Evolutionary conservation across 2,797 vertebrate genomes (phyloP), one percentile per base, ranked within the genome.

Genomic region (Oreortyx pictus): DNA sequence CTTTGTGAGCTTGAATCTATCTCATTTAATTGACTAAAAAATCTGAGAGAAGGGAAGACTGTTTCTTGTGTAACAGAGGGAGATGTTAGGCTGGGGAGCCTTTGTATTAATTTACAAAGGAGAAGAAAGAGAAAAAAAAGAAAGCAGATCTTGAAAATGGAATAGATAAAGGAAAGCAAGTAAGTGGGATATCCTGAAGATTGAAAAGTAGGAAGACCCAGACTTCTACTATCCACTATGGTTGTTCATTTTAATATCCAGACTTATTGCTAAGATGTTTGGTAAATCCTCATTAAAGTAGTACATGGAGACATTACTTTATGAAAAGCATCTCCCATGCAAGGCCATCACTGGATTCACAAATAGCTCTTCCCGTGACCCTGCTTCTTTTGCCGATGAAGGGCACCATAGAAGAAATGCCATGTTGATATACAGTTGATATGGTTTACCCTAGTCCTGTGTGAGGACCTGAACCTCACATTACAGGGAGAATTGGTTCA

Each of bases 361-460:
- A 66, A 49, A 25, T 31, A 39, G 25, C 78, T n/a, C n/a, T 82
- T 75, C 43, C 31, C 2, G 0, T 20, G 29, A 47, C 81, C 11
- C 39, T 49, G 9, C 29, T 93, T 67, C 31, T 59, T 92, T 74
- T 78, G 65, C 33, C 0, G 18, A 33, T 60, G 59, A 59, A n/a
- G 60, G 65, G 74, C 82, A 18, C 47, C 68, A 66, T 10, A 75
- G 50, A 19, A 88, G 33, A 92, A 65, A 7, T 24, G 31, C 37
- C 14, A 31, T 17, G 14, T 7, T 76, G 64, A 43, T 44, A 12
- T 41, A 57, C 8, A 68, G 59, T 72, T 77, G 61, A 82, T 15
- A 68, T 0, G 0, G 11, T 1, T 3, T 12, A n/a, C 3, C 7
- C 24, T 11, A 19, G 31, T 54, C 18, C 49, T 52, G 22, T 66